phyloP scores from a whole-genome alignment of 1,140 invertebrate species.

The Pseudomyrmex dendroicus region DNA sequence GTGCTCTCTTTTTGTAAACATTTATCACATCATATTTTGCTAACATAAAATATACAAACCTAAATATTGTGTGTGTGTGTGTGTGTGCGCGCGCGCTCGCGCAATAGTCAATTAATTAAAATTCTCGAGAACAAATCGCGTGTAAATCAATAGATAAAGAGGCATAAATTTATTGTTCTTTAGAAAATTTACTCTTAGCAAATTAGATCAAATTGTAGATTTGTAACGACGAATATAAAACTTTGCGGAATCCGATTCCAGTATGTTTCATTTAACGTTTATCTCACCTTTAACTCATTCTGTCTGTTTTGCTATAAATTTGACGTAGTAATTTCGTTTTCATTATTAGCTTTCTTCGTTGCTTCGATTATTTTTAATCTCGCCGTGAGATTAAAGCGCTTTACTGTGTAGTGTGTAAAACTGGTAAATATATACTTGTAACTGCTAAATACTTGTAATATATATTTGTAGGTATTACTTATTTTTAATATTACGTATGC shows the following conservation, averaged over 20 bases:
- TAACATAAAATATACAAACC: not conserved
- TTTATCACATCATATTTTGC: not conserved
- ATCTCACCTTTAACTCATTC: not conserved
- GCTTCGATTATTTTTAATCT: constrained; percentile 4
- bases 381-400: not conserved
- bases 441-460: no score
- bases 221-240: not conserved
- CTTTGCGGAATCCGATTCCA: constrained; percentile 40
- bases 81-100: no score
- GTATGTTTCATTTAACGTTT: constrained; percentile 56
- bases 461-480: no score
- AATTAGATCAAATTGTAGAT: constrained; percentile 62
- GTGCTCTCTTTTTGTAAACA: no score
- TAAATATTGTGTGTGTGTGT: no score
- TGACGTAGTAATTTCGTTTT: not conserved
- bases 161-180: constrained; percentile 21
- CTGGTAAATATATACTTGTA: not conserved
- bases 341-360: constrained; percentile 43
- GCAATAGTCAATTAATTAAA: no score
- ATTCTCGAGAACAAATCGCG: not conserved
- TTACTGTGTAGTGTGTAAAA: not conserved
- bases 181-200: constrained; percentile 23
- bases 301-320: constrained; percentile 27
- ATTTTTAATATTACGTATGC: not conserved
- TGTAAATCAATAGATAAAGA: not conserved